phyloP scores from a whole-genome alignment of 2,113 vertebrate species.

The Oenanthe melanoleuca region DNA sequence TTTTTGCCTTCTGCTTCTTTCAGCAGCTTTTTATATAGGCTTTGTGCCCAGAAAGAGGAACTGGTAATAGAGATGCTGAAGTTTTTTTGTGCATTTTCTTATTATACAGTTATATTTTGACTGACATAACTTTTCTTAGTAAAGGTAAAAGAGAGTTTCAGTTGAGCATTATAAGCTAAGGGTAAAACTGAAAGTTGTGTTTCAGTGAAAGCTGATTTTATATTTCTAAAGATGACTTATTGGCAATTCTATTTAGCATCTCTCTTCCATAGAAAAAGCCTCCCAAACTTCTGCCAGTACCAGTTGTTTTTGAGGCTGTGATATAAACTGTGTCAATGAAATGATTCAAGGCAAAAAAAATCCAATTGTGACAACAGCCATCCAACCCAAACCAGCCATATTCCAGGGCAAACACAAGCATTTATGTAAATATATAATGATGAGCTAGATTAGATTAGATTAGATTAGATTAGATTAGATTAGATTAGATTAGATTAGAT shows the following conservation, averaged over 20 bases:
- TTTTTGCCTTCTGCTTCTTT: not conserved
- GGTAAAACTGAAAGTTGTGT: not conserved
- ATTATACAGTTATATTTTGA: not conserved
- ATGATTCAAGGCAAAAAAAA: not conserved
- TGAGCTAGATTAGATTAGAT: not conserved
- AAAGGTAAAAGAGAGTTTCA: not conserved
- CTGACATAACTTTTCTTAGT: not conserved
- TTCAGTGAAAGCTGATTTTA: not conserved
- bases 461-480: not conserved
- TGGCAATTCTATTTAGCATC: not conserved
- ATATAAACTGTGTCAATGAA: not conserved
- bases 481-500: not conserved
- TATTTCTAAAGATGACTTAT: not conserved
- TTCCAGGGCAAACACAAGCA: not conserved
- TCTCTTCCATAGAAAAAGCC: not conserved
- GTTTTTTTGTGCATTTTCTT: not conserved
- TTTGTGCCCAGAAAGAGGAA: not conserved
- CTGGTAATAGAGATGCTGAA: not conserved
- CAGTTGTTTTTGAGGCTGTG: not conserved
- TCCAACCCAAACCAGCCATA: not conserved
- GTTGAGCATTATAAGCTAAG: not conserved
- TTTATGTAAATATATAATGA: not conserved
- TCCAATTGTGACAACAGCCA: too few species aligned
- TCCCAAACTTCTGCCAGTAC: not conserved
- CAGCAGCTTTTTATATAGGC: not conserved